Conservation (phyloP, 1,140 invertebrate genomes). For the Pantala flavescens region DNA sequence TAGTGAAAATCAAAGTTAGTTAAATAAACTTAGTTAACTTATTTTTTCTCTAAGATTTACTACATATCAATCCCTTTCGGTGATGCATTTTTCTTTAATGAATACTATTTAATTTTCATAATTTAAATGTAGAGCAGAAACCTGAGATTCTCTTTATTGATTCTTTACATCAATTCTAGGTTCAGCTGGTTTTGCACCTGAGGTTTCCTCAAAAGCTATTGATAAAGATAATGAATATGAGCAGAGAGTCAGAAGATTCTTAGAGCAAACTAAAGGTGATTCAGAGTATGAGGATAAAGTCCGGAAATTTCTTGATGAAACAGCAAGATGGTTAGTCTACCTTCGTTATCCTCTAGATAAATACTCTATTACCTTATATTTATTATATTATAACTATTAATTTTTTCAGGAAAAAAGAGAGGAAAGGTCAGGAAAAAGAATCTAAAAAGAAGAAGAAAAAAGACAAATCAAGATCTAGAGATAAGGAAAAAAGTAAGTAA, state of each 20-base stretch:
- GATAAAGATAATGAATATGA: conserved; percentile 43
- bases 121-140: not conserved
- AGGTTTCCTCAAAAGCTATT: not conserved
- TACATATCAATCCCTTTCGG: too few species aligned
- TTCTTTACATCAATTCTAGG: not conserved
- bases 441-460: conserved; percentile 57
- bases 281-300: conserved; percentile 74
- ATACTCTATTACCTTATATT: not conserved
- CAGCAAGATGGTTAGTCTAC: conserved; percentile 47
- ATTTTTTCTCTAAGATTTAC: too few species aligned
- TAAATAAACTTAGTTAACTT: too few species aligned
- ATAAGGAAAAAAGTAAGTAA: conserved; percentile 41
- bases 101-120: not conserved
- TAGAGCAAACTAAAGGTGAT: conserved; percentile 68
- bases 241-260: conserved; percentile 58
- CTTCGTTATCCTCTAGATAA: not conserved
- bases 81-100: too few species aligned
- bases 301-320: conserved; percentile 68
- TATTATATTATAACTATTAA: not conserved
- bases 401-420: conserved; percentile 29
- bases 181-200: not conserved
- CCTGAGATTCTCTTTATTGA: not conserved
- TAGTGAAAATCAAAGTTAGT: too few species aligned
- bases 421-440: conserved; percentile 48
- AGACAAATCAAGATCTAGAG: conserved; percentile 48